Evolutionary conservation across 2,888 invertebrate species (phyloP), one percentile per base, ranked within the genome.

Genomic region (Apamea monoglypha): DNA sequence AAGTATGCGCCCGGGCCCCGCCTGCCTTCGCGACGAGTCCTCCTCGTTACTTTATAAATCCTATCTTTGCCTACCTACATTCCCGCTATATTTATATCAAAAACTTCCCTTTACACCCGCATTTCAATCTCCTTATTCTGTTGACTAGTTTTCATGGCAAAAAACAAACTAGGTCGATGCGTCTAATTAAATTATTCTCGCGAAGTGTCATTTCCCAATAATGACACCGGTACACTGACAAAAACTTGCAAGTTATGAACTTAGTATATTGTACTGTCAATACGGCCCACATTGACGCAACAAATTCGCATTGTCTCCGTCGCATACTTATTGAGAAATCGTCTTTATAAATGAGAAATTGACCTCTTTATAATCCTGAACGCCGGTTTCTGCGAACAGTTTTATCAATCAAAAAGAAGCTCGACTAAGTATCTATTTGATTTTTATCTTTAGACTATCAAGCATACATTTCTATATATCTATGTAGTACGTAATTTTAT

Each of bases 1-100:
- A 97, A 96, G 94, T 94, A 95, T 95, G 94, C 94, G 93, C 90
- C 91, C 56, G n/a, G n/a, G 56, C n/a, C 56, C 56, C 90, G 90
- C 92, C 91, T 91, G 90, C 91, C 92, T 89, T 90, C 93, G 91
- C 92, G 94, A 93, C 92, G 92, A 84, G 90, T 92, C 91, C 91
- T 89, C 88, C 89, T 91, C 83, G 93, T 91, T 93, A 93, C 95
- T 94, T 94, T 92, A 94, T 93, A 94, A 93, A 92, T 91, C 91
- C 87, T 87, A 92, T 92, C 88, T 89, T 84, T 88, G 74, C 82
- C 86, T 88, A 85, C 81, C 77, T 83, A 82, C 81, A 81, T 88
- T 80, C 78, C 80, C 71, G 76, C 75, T 75, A 78, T 80, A 83
- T 81, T 77, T 89, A 76, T 84, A 76, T 76, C 69, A 32, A 69